Conservation (phyloP, 2,888 invertebrate species). For the Tetramorium bicarinatum region DNA sequence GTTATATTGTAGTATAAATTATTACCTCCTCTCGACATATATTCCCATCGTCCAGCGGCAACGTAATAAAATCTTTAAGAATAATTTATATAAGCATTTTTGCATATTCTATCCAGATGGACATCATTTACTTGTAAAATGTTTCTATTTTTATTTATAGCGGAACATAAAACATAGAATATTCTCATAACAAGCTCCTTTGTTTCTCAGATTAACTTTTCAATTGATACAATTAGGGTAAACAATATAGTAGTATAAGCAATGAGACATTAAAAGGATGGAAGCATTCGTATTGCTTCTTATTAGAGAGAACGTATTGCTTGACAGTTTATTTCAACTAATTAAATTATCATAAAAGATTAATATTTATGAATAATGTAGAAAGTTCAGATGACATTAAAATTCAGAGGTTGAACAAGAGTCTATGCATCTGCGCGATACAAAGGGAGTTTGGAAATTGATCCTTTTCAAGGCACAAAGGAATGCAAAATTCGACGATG, state of each 20-base stretch:
- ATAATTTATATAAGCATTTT: conserved; percentile 25
- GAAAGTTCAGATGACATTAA: conserved; percentile 31
- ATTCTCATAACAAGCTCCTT: not conserved
- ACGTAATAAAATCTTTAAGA: conserved; percentile 49
- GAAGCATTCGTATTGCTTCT: too few species aligned
- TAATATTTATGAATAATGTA: conserved; percentile 22
- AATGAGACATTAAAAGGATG: not conserved
- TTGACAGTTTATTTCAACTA: not conserved
- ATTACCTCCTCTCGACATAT: conserved; percentile 26
- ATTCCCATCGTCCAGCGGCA: conserved; percentile 12
- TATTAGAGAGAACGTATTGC: not conserved
- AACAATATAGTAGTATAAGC: not conserved
- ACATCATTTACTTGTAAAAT: not conserved
- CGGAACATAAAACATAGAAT: conserved; percentile 6
- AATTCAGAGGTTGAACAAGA: conserved; percentile 34
- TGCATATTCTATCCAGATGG: not conserved
- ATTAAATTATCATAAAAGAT: conserved; percentile 18
- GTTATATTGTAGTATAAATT: conserved; percentile 33
- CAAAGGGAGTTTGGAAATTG: conserved; percentile 43
- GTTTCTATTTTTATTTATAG: conserved; percentile 15
- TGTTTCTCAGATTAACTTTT: conserved; percentile 31
- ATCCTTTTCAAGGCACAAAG: conserved; percentile 39
- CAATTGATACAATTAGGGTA: not conserved
- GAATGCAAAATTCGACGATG: conserved; percentile 49
- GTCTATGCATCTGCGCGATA: conserved; percentile 9